Conservation (phyloP, 2,888 invertebrate genomes). For the Malacosoma neustria region DNA sequence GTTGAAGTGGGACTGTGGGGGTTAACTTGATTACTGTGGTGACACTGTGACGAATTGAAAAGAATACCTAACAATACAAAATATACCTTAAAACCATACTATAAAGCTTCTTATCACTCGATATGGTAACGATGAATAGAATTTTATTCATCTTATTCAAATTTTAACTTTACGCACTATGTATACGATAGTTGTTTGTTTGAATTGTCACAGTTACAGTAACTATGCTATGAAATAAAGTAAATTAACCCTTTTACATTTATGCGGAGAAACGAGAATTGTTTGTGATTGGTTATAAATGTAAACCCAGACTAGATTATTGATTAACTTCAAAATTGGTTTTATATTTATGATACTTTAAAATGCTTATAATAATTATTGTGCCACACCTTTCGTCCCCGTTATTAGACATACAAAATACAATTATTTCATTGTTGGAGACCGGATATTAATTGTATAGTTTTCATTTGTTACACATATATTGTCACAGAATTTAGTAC, state of each 20-base stretch:
- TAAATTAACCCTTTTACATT: not conserved
- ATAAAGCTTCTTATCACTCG: not conserved
- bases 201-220: not conserved
- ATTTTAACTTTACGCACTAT: not conserved
- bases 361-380: too few species aligned
- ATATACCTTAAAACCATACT: not conserved
- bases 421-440: too few species aligned
- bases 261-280: not conserved
- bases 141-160: not conserved
- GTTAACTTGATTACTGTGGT: not conserved
- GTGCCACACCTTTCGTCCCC: too few species aligned
- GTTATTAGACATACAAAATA: too few species aligned
- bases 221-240: not conserved
- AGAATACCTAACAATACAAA: not conserved
- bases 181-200: not conserved
- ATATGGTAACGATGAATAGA: not conserved
- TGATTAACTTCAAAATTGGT: not conserved
- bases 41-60: not conserved
- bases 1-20: not conserved
- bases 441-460: too few species aligned
- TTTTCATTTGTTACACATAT: too few species aligned
- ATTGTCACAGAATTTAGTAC: too few species aligned
- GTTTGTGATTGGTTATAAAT: not conserved
- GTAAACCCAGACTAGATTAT: not conserved
- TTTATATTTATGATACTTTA: too few species aligned